A percentile compares a stretch with the other conserved stretches of the same genome.
These are phyloP conservation scores for Nudaria mundana DNA, from an alignment of 2,888 invertebrate species.

Conservation along the genomic window DNA sequence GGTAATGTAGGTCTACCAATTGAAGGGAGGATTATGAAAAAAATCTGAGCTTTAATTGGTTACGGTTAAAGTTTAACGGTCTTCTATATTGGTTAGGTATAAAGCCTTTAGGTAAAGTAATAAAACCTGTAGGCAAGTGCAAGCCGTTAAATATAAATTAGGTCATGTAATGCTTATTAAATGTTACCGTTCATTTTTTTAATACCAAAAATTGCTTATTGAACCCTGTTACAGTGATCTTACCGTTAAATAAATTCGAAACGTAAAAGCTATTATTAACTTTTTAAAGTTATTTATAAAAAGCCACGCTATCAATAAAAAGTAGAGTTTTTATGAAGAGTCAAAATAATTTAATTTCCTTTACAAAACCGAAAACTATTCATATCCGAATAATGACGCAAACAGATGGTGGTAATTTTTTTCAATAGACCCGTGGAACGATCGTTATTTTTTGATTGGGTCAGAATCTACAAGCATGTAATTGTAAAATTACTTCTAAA, in stretches of 20 bases:
- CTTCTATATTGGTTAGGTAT: background rate
- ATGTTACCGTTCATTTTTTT: conserved; percentile 24
- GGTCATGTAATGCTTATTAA: conserved; percentile 25
- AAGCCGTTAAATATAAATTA: conserved; percentile 7
- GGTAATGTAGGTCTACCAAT: too few relatives aligned
- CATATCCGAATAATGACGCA: conserved; percentile 50
- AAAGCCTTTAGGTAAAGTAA: background rate
- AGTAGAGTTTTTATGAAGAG: conserved; percentile 38
- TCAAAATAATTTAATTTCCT: conserved; percentile 61
- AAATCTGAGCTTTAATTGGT: too few relatives aligned
- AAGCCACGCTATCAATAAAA: conserved; percentile 32
- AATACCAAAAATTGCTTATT: conserved; percentile 1
- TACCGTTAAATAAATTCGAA: conserved; percentile 49
- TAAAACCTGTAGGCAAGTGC: too few relatives aligned
- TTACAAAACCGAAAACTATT: conserved; percentile 54
- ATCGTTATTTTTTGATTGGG: conserved; percentile 39
- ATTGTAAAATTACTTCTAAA: background rate
- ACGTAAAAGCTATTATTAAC: conserved; percentile 37
- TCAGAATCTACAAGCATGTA: conserved; percentile 15
- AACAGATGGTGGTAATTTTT: conserved; percentile 62
- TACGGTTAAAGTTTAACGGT: background rate
- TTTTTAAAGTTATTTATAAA: conserved; percentile 26
- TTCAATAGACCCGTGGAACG: conserved; percentile 46
- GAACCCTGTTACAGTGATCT: conserved; percentile 17
- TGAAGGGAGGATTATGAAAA: too few relatives aligned